These are phyloP conservation scores for Ferrisia virgata DNA, from an alignment of 2,888 invertebrate species.

Conservation along the genomic window DNA sequence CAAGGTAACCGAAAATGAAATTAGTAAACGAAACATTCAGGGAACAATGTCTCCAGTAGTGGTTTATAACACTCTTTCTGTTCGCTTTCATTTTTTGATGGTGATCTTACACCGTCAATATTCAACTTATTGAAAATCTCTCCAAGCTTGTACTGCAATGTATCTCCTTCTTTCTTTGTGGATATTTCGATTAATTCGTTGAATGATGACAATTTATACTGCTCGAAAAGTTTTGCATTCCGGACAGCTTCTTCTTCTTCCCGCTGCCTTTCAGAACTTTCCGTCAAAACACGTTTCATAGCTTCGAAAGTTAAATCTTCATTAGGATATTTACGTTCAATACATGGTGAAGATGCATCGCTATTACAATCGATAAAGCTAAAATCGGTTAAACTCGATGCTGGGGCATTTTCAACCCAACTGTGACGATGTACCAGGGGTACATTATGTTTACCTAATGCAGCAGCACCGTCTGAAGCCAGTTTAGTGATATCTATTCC, in stretches of 20 bases:
- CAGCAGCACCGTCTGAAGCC: slow-evolving; percentile 50
- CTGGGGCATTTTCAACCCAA: slow-evolving; percentile 68
- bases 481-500: slow-evolving; percentile 72
- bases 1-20: neutral
- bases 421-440: slow-evolving; percentile 60
- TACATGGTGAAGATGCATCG: slow-evolving; percentile 83
- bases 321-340: slow-evolving; percentile 64
- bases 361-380: slow-evolving; percentile 78
- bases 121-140: slow-evolving; percentile 84
- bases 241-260: slow-evolving; percentile 73
- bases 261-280: slow-evolving; percentile 69
- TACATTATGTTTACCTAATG: neutral
- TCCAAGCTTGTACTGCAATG: slow-evolving; percentile 80
- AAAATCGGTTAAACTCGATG: slow-evolving; percentile 67
- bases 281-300: slow-evolving; percentile 80
- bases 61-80: slow-evolving; percentile 50
- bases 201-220: slow-evolving; percentile 65
- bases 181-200: slow-evolving; percentile 61
- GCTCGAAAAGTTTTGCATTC: slow-evolving; percentile 73
- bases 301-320: slow-evolving; percentile 88
- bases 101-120: slow-evolving; percentile 53
- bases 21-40: slow-evolving; percentile 81
- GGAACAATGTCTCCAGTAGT: slow-evolving; percentile 81
- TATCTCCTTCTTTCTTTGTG: slow-evolving; percentile 67
- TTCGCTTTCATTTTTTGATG: slow-evolving; percentile 42